These are phyloP conservation scores for Grus americana DNA, from an alignment of 2,113 vertebrate genomes.

Conservation along the genomic window DNA sequence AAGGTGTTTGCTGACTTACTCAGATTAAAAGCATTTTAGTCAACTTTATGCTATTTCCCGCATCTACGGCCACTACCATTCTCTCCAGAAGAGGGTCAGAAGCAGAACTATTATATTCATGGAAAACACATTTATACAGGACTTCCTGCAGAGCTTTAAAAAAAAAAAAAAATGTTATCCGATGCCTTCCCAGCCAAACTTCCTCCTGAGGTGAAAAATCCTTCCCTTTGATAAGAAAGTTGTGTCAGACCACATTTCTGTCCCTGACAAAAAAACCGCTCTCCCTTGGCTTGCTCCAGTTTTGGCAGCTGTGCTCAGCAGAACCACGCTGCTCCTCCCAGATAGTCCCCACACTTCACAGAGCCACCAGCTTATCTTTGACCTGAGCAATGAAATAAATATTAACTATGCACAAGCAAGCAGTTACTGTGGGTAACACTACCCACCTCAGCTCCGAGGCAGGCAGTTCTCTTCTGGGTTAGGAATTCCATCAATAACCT, in stretches of 20 bases:
- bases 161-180: not conserved
- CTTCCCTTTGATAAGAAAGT: constrained; percentile 45
- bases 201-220: constrained; percentile 49
- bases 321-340: not conserved
- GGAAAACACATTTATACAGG: constrained; percentile 10
- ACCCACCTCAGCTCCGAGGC: not conserved
- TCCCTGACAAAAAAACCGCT: not conserved
- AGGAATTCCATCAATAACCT: constrained; percentile 22
- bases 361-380: not conserved
- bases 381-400: not conserved
- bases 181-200: constrained; percentile 33
- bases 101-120: not conserved
- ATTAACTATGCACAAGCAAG: not conserved
- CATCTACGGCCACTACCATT: not conserved
- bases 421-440: constrained; percentile 19
- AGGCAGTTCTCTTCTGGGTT: not conserved
- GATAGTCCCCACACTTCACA: not conserved
- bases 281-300: not conserved
- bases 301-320: constrained; percentile 11
- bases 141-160: not conserved
- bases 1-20: constrained; percentile 14
- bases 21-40: constrained; percentile 11
- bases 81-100: not conserved
- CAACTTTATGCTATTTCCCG: not conserved
- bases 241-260: not conserved